Percentiles rank a stretch among this genome's conserved stretches.
Conservation (phyloP, 2,888 invertebrate genomes). For the Aphodius sticticus region DNA sequence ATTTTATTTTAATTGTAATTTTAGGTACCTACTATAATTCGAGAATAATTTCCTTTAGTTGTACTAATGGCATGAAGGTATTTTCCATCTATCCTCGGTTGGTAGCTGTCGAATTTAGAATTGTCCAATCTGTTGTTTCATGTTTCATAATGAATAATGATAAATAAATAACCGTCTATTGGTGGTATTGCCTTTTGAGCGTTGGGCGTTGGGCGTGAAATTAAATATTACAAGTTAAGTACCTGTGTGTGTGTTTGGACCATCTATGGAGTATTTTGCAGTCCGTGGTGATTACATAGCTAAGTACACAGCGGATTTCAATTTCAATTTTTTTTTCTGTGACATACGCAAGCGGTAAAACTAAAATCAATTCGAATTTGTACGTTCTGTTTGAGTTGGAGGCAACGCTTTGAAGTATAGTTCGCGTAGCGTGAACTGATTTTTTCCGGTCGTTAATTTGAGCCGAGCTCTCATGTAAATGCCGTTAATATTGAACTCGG, state of each 20-base stretch:
- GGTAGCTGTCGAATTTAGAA: too few relatives aligned
- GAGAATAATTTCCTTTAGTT: too few relatives aligned
- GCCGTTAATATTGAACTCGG: slow-evolving; percentile 43
- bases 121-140: too few relatives aligned
- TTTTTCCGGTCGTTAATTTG: slow-evolving; percentile 32
- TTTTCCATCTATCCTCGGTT: too few relatives aligned
- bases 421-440: slow-evolving; percentile 26
- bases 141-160: too few relatives aligned
- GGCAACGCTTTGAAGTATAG: slow-evolving; percentile 24
- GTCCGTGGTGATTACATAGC: neutral
- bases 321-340: neutral
- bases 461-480: slow-evolving; percentile 40
- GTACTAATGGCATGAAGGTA: too few relatives aligned
- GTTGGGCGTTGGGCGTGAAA: neutral
- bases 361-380: slow-evolving; percentile 4
- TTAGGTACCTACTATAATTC: too few relatives aligned
- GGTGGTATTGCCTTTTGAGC: neutral
- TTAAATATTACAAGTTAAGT: neutral
- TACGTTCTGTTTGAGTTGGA: neutral
- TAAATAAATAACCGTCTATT: too few relatives aligned
- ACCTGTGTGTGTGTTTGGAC: neutral
- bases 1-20: too few relatives aligned
- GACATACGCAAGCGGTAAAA: neutral
- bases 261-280: neutral
- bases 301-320: neutral